Percentiles rank a stretch among this genome's conserved stretches.
These are phyloP conservation scores for Meiosimyza decipiens DNA, from an alignment of 2,888 invertebrate species.

Conservation along the genomic window DNA sequence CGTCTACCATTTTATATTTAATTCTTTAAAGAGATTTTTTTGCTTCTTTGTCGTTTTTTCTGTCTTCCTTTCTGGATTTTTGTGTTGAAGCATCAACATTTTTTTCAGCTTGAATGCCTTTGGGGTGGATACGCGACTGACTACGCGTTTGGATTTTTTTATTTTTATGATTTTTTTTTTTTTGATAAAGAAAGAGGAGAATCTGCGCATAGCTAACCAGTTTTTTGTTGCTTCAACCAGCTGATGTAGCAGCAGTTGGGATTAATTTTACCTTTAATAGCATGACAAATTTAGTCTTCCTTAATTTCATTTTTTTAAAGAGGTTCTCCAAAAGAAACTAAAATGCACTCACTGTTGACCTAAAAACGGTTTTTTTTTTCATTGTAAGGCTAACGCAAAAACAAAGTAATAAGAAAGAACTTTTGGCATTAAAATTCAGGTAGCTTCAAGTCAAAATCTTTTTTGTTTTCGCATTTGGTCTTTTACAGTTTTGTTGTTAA, in stretches of 20 bases:
- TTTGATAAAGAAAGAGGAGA: too few relatives aligned
- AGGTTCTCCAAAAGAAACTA: background rate
- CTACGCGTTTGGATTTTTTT: background rate
- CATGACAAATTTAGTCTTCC: too few relatives aligned
- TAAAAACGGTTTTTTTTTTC: background rate
- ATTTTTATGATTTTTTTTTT: background rate
- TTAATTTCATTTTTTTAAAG: background rate
- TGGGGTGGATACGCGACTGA: background rate
- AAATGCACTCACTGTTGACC: background rate
- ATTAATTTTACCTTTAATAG: background rate
- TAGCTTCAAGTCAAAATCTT: background rate
- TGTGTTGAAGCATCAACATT: background rate
- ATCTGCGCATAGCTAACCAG: too few relatives aligned
- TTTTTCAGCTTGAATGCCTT: conserved; percentile 6
- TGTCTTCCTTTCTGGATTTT: background rate
- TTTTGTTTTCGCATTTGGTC: too few relatives aligned
- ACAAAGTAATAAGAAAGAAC: background rate
- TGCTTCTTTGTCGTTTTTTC: background rate
- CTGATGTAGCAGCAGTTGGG: background rate
- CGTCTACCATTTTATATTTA: background rate
- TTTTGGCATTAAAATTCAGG: conserved; percentile 6
- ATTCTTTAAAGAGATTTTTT: background rate
- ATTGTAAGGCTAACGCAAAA: background rate
- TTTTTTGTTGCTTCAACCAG: background rate
- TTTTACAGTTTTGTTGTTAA: too few relatives aligned